These are phyloP conservation scores for Synaphobranchus kaupii DNA, from an alignment of 2,797 vertebrate species.

Conservation along the genomic window DNA sequence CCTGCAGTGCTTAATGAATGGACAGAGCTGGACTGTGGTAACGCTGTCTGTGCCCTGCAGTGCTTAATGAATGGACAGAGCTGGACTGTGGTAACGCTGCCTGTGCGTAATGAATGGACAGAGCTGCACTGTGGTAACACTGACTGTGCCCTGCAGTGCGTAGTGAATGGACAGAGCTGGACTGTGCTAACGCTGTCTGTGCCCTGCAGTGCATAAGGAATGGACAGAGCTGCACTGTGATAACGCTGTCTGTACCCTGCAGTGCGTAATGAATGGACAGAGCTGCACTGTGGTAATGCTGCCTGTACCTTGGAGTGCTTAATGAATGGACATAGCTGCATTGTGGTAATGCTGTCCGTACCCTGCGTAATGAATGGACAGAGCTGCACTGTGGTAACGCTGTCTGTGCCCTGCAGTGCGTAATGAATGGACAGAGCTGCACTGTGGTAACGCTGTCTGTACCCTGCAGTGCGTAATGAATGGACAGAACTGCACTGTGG, in stretches of 20 bases:
- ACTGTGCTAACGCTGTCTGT: not conserved
- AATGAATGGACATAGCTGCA: no score
- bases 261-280: no score
- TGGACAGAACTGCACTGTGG: no score
- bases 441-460: conserved; percentile 41
- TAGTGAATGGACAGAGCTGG: no score
- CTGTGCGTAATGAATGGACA: no score
- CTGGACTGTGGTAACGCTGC: conserved; percentile 56
- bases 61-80: conserved; percentile 75
- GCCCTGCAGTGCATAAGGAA: not conserved
- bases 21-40: not conserved
- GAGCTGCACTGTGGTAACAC: no score
- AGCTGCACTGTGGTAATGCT: no score
- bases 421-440: conserved; percentile 78
- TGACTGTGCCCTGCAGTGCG: no score
- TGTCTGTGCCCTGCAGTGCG: conserved; percentile 56
- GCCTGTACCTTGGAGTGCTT: no score
- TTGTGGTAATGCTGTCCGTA: not conserved
- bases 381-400: not conserved
- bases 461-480: no score
- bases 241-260: no score
- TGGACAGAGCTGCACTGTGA: not conserved
- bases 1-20: not conserved
- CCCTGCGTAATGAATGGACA: not conserved
- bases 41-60: conserved; percentile 55